phyloP scores from a whole-genome alignment of 2,797 vertebrate species.

The Myotis planiceps region DNA sequence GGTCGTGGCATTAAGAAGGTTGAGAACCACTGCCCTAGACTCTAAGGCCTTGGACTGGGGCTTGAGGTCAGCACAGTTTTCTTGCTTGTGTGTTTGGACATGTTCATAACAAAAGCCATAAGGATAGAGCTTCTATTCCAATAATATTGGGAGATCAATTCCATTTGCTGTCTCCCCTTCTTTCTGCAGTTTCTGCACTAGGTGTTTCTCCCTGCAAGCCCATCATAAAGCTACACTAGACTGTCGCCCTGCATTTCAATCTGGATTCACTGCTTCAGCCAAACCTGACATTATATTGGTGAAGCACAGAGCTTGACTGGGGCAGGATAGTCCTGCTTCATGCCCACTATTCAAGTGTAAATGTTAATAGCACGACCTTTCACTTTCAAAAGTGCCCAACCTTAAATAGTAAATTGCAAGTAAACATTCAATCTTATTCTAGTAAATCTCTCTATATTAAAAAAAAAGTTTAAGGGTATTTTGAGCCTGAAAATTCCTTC shows the following conservation, averaged over 20 bases:
- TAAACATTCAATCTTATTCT: background rate
- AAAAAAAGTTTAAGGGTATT: background rate
- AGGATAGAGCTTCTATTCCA: slow-evolving; percentile 54
- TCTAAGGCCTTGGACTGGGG: background rate
- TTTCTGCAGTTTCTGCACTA: slow-evolving; percentile 34
- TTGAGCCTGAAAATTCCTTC: background rate
- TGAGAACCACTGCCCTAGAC: too few species aligned
- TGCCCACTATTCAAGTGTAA: background rate
- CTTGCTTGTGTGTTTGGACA: background rate
- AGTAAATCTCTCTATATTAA: background rate
- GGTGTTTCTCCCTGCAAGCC: slow-evolving; percentile 63
- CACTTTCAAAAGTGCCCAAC: background rate
- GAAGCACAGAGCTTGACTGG: background rate
- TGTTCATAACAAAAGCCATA: slow-evolving; percentile 57
- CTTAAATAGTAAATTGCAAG: slow-evolving; percentile 21
- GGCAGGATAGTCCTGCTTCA: background rate
- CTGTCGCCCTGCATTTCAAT: slow-evolving; percentile 34
- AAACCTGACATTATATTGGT: background rate
- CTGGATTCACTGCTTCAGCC: slow-evolving; percentile 24
- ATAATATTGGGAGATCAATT: background rate
- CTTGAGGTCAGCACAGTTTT: background rate
- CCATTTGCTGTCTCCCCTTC: background rate
- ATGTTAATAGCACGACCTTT: slow-evolving; percentile 25
- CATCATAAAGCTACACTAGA: slow-evolving; percentile 48
- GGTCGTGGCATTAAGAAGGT: too few species aligned